Evolutionary conservation across 2,113 vertebrate genomes (phyloP).

Genomic region (Lampris megalopsis): DNA sequence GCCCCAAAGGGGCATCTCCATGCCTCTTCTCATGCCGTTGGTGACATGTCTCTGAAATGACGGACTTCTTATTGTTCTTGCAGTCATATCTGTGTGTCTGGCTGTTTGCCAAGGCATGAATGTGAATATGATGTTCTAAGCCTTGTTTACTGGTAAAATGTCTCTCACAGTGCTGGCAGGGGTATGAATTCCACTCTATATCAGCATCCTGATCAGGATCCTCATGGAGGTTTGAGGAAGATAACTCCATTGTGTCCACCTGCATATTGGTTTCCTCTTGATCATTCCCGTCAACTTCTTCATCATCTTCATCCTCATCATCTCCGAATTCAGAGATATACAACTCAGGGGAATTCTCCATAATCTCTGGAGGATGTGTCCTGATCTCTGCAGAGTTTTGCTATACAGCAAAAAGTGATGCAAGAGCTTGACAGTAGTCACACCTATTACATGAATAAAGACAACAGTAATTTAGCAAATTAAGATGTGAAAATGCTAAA

Average conservation of each 20-base stretch:
- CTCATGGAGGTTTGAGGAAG: conserved; percentile 47
- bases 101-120: conserved; percentile 81
- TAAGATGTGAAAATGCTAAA: neutral
- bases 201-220: conserved; percentile 71
- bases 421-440: conserved; percentile 78
- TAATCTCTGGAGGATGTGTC: conserved; percentile 63
- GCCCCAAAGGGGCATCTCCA: conserved; percentile 68
- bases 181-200: conserved; percentile 81
- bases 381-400: conserved; percentile 77
- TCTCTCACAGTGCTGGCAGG: conserved; percentile 90
- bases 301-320: conserved; percentile 56
- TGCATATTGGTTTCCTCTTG: conserved; percentile 32
- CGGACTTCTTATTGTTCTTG: conserved; percentile 85
- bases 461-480: conserved; percentile 14
- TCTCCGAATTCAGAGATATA: conserved; percentile 74
- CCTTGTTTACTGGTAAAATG: conserved; percentile 90
- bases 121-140: conserved; percentile 90
- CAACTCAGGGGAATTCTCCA: conserved; percentile 65
- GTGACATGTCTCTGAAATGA: conserved; percentile 85
- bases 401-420: conserved; percentile 73
- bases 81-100: conserved; percentile 84
- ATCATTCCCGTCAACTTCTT: conserved; percentile 8
- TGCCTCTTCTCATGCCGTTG: conserved; percentile 86
- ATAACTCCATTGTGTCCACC: conserved; percentile 18
- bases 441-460: conserved; percentile 72